phyloP scores from a whole-genome alignment of 35 echinoderm and acorn worm species.

The Eucidaris tribuloides region DNA sequence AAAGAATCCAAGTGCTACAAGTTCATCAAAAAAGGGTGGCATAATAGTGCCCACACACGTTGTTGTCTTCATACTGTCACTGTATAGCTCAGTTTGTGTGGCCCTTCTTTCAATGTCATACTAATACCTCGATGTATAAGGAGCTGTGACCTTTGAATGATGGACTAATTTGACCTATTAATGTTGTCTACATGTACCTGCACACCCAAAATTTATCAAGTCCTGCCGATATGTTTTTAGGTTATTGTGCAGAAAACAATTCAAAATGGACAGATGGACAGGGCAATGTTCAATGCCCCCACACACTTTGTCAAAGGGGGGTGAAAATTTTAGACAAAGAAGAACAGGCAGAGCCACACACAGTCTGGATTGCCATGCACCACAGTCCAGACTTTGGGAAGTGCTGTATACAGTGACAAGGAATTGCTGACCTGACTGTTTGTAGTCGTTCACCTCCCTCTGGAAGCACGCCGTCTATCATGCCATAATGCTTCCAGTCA shows the following conservation, averaged over 20 bases:
- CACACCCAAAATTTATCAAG: not conserved
- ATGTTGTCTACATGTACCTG: not conserved
- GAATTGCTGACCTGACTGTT: conserved; percentile 25
- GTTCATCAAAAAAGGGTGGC: no score
- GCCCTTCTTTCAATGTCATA: no score
- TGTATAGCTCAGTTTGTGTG: no score
- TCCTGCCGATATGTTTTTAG: not conserved
- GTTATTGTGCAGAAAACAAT: no score
- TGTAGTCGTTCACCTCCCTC: not conserved
- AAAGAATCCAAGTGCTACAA: no score
- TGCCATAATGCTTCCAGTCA: not conserved
- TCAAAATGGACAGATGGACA: not conserved
- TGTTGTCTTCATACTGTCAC: no score
- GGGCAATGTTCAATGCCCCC: not conserved
- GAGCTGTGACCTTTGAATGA: no score
- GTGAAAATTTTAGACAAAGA: no score
- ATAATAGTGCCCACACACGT: no score
- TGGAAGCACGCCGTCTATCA: not conserved
- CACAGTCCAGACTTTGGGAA: not conserved
- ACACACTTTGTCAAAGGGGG: conserved; percentile 2
- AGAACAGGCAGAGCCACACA: not conserved
- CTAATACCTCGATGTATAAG: no score
- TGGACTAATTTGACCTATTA: not conserved
- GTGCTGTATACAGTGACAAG: not conserved
- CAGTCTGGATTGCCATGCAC: not conserved